These are phyloP conservation scores for Mactromeris polynyma DNA, from an alignment of 2,888 invertebrate genomes.

Conservation along the genomic window DNA sequence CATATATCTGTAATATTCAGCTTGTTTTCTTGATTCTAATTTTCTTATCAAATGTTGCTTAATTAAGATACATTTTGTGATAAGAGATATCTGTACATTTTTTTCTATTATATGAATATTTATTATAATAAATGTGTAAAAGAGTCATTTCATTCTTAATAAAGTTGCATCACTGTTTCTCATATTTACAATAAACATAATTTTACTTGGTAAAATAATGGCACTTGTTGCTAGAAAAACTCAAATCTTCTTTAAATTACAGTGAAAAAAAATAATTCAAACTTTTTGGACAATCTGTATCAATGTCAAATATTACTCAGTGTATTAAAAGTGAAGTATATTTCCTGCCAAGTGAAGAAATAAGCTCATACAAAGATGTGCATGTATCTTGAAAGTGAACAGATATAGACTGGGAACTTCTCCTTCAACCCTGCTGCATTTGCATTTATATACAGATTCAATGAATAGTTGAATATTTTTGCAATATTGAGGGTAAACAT, in stretches of 20 bases:
- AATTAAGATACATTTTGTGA: no score
- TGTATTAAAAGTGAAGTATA: background rate
- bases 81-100: no score
- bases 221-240: background rate
- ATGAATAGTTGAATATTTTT: conserved; percentile 5
- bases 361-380: background rate
- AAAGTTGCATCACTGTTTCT: background rate
- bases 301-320: background rate
- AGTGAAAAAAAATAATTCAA: background rate
- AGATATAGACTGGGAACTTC: background rate
- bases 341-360: background rate
- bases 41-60: no score
- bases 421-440: background rate
- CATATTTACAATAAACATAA: background rate
- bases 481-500: conserved; percentile 18
- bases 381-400: background rate
- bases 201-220: background rate
- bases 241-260: background rate
- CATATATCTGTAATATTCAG: background rate
- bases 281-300: background rate
- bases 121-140: background rate
- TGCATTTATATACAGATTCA: conserved; percentile 3
- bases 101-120: no score
- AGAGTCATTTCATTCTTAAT: background rate
- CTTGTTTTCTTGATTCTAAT: background rate